Evolutionary conservation across 1,140 invertebrate genomes (phyloP), one percentile per base, ranked within the genome.

Genomic region (Littorina saxatilis): DNA sequence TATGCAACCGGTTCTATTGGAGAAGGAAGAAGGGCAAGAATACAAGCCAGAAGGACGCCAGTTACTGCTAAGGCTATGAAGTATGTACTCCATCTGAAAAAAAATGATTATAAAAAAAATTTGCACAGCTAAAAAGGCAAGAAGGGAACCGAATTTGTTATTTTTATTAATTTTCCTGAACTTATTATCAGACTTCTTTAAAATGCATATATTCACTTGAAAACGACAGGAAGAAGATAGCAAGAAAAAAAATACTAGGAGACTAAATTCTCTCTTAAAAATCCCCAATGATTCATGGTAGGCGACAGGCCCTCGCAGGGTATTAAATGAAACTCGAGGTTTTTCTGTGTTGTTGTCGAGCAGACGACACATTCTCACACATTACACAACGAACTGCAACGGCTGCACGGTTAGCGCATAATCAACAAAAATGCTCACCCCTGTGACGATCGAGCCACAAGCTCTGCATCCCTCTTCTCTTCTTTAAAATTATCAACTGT

Each of bases 1-100:
- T 73, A 86, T 9, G 82, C 39, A n/a, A 87, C 82, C 37, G 88
- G 88, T 2, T 89, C 79, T 52, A 89, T 89, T 4, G 88, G 88
- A 50, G 88, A 82, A 35, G 88, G 88, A 39, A 88, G 79, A 15
- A 88, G 32, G 17, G 87, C 47, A 23, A 89, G 58, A n/a, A 88
- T n/a, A 20, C 83, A 83, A 17, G 82, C 82, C 37, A 85, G 32
- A 27, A 87, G 52, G 15, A 86, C 32, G 7, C 82, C 83, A 9
- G 82, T 47, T 23, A 85, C 40, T 40, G 83, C 55, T 20, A 85
- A 85, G 20, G 83, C 73, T 35, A 84, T 37, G 27, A 80, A 83
- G 80, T 86, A 85, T 5, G 76, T 78, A 20, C 81, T 72, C 88
- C 88, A 89, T 61, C 87, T 88, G 70, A 29, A 85, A 82, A 63